These are phyloP conservation scores for Lamprotornis superbus DNA, from an alignment of 2,113 vertebrate species.

Conservation along the genomic window DNA sequence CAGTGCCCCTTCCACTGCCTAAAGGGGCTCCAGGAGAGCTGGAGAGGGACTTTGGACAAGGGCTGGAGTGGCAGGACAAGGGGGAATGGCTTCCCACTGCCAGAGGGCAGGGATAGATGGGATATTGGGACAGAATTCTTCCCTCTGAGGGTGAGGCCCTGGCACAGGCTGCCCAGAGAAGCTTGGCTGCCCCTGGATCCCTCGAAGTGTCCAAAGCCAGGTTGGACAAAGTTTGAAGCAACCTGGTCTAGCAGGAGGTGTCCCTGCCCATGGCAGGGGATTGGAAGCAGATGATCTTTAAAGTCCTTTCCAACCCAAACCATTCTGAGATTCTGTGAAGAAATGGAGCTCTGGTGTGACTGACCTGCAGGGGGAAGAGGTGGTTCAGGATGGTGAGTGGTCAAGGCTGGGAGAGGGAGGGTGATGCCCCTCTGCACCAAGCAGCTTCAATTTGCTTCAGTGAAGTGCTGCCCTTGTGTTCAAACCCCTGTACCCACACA, in stretches of 20 bases:
- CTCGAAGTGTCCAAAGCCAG: not conserved
- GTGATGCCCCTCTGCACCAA: not conserved
- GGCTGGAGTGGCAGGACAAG: not conserved
- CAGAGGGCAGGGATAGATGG: not conserved
- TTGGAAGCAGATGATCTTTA: not conserved
- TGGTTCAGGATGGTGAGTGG: rapidly evolving
- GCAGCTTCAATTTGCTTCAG: not conserved
- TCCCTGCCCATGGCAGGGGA: not conserved
- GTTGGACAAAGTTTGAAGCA: not conserved
- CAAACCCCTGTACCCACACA: not conserved
- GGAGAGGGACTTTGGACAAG: not conserved
- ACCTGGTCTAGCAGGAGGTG: not conserved
- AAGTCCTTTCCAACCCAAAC: not conserved
- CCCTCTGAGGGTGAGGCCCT: not conserved
- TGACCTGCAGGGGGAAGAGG: not conserved
- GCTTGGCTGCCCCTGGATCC: not conserved
- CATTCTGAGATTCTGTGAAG: not conserved
- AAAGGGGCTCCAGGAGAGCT: not conserved
- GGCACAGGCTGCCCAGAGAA: not conserved
- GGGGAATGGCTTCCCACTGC: not conserved
- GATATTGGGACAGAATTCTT: not conserved
- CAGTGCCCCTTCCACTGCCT: not conserved
- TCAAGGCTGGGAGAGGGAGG: not conserved
- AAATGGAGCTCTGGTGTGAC: not conserved
- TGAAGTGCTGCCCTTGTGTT: not conserved